Evolutionary conservation across 2,797 vertebrate genomes (phyloP), one percentile per base, ranked within the genome.

Genomic region (Coregonus suidteri): DNA sequence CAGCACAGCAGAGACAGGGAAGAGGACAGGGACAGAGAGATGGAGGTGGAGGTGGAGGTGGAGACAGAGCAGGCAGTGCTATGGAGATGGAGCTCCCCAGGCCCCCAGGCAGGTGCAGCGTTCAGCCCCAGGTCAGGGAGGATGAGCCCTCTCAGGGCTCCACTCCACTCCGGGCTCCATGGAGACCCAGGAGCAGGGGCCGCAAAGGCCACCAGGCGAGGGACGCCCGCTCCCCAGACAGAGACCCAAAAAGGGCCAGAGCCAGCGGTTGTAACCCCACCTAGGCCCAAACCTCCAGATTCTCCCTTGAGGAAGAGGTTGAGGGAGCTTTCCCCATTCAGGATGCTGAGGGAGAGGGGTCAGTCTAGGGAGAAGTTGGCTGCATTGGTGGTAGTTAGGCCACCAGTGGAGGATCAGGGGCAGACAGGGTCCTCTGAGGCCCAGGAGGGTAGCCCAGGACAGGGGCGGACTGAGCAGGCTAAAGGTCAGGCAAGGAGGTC

Each of bases 321-420:
- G 85, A 81, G 85, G 80, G 93, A 91, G 9, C 90, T 53, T 79
- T 93, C 91, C 11, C 90, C 56, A 0, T 94, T 96, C 92, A 95
- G 90, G 92, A 89, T 88, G 85, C 88, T 94, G 90, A 96, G 95
- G 88, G 94, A 94, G 80, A 95, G 94, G 88, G 95, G 94, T 87
- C 90, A 84, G 90, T 96, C 94, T 85, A 95, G 94, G 88, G 95
- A 96, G 81, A 96, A 93, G 75, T 77, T 77, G 79, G 82, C n/a
- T 18, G 56, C 15, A n/a, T 62, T 62, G 18, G 64, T 20, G 30
- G 9, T 54, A 18, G 66, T 35, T 18, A 84, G 85, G 73, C 80
- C 83, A 35, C 83, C 83, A 75, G 85, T 6, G 1, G 18, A 41
- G 34, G 53, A 52, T 4, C 51, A 6, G 18, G 52, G 52, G 54